Evolutionary conservation across 1,140 invertebrate species (phyloP), one percentile per base, ranked within the genome.

Genomic region (Liolophura sinensis): DNA sequence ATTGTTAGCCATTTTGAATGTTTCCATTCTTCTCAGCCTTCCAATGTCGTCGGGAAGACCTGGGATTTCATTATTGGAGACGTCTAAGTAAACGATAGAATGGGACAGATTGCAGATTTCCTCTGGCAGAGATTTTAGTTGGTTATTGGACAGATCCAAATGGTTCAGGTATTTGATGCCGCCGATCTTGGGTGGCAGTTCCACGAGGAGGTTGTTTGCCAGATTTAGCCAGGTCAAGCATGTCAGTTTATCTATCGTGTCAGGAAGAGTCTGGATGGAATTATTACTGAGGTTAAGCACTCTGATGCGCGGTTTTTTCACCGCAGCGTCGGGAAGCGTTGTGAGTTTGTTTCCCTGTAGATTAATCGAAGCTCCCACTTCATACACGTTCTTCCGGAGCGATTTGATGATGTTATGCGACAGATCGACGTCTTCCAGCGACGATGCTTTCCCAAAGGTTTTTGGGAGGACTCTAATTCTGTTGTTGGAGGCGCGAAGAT

Each of bases 241-340:
- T 27, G 70, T 69, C n/a, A 83, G 71, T 52, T 78, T 77, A 61
- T 80, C 73, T 16, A 82, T 70, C 22, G 73, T 69, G 22, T 82
- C 78, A 0, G 80, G 80, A 5, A 82, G 72, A 51, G 71, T 71
- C 24, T 69, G 69, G 40, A 82, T 73, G 15, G 73, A 72, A 64
- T 82, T 82, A 64, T 76, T 68, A 25, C 78, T 74, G n/a, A 81
- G 67, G 66, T 81, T 75, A 48, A 84, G 62, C 40, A 75, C 70
- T 57, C 82, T 82, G 27, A 78, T 73, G 24, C 77, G 72, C n/a
- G 82, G 74, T 49, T 80, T 79, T 61, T 84, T 82, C 0, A 78
- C 78, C 0, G 71, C 69, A 18, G 68, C 77, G 14, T 73, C 58
- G 6, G 78, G 78, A 73, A 81, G 75, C 25, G 75, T 73, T 0